Base-by-base conservation (phyloP, 2,797 vertebrate species). In the Sebastes hubbsi region DNA sequence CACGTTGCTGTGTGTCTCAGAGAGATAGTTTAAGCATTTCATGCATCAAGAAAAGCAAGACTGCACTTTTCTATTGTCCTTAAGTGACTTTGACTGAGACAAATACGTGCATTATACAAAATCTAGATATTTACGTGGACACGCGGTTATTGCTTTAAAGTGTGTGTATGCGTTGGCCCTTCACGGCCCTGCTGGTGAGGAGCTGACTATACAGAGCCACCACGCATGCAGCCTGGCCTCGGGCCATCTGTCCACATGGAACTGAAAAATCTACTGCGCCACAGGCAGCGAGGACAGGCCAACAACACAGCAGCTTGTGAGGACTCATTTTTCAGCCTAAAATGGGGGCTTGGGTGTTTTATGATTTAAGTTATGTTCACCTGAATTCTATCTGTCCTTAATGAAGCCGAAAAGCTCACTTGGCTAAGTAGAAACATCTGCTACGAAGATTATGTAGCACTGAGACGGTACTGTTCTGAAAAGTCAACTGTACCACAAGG, bases 211-310 rank as follows among this genome's bases (percentile, higher is more conserved):
- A 84, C 77, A 80, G 87, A 87, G 77, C 65, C 79, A 86, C 88
- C 91, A 90, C 80, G 88, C 90, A 92, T 84, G 86, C 91, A 93
- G 83, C 81, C 89, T 92, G 93, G 92, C 92, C 65, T 55, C 16
- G 2, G 46, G 90, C 92, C 92, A 94, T 88, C 82, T 88, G 89
- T 91, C 88, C 92, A 91, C 93, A 94, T 92, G 91, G 87, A 91
- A 78, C 79, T 91, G 86, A 92, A 91, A 94, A 94, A 88, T 85
- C 82, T 77, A 88, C 91, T 91, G 90, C 90, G 88, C 91, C 92
- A 93, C 92, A 93, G 89, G 82, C 85, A 55, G 73, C 16, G 77
- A 87, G 67, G 80, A 87, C 66, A 60, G 82, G 87, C 82, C 84
- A 85, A 82, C 75, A 75, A 83, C 74, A 80, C 77, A 38, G 70